Evolutionary conservation across 1,140 invertebrate genomes (phyloP).

Genomic region (Pemphigus obesinymphae): DNA sequence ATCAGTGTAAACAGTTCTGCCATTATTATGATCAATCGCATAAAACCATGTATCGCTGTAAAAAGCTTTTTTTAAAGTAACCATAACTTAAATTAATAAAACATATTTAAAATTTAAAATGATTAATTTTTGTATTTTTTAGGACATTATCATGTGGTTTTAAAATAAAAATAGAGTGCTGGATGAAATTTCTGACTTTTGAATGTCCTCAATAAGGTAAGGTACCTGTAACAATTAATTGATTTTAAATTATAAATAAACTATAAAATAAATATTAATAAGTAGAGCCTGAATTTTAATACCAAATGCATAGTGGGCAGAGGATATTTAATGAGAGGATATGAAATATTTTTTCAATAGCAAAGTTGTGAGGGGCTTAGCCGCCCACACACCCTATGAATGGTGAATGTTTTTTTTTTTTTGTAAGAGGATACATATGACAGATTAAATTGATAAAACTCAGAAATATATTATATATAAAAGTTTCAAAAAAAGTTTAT

Average conservation of each 20-base stretch:
- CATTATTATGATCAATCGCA: slow-evolving; percentile 23
- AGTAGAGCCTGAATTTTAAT: not conserved
- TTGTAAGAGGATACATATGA: too few relatives aligned
- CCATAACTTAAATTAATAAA: not conserved
- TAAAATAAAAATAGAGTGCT: not conserved
- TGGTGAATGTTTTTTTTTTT: not conserved
- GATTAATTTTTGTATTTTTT: not conserved
- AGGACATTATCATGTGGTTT: not conserved
- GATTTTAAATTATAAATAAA: not conserved
- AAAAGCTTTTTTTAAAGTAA: not conserved
- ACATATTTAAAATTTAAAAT: not conserved
- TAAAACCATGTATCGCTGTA: not conserved
- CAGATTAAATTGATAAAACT: too few relatives aligned
- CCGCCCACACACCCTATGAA: too few relatives aligned
- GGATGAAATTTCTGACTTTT: slow-evolving; percentile 2
- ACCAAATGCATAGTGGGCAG: not conserved
- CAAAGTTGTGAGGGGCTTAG: too few relatives aligned
- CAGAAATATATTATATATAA: too few relatives aligned
- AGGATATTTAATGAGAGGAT: not conserved
- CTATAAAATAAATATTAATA: not conserved
- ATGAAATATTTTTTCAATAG: not conserved
- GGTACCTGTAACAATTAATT: not conserved
- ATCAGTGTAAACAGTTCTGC: slow-evolving; percentile 8
- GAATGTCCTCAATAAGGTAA: slow-evolving; percentile 1
- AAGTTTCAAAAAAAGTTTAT: too few relatives aligned